phyloP scores from a whole-genome alignment of 2,888 invertebrate species.

The Esperia sulphurella region DNA sequence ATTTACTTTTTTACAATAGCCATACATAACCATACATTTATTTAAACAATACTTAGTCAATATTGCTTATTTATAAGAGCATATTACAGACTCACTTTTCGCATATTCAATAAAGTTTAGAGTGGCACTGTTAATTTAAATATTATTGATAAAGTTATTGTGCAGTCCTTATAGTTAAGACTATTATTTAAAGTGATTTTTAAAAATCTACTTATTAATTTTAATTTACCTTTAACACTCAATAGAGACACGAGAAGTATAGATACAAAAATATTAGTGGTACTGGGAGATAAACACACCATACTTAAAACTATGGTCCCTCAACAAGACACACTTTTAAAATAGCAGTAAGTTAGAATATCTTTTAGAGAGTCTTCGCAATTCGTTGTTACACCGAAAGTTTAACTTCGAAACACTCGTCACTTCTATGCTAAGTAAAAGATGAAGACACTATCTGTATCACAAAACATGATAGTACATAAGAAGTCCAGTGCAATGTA shows the following conservation, averaged over 20 bases:
- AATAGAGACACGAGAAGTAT: conserved; percentile 45
- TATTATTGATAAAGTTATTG: conserved; percentile 53
- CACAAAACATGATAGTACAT: conserved; percentile 27
- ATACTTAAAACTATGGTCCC: conserved; percentile 64
- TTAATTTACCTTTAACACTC: conserved; percentile 33
- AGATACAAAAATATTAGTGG: conserved; percentile 45
- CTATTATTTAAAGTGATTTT: conserved; percentile 43
- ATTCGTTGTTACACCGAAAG: conserved; percentile 48
- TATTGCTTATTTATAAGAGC: conserved; percentile 52
- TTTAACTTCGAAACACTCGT: conserved; percentile 19
- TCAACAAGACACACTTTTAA: conserved; percentile 56
- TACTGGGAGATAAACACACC: conserved; percentile 49
- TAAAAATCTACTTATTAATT: conserved; percentile 31
- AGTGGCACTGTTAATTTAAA: conserved; percentile 68
- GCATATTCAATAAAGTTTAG: conserved; percentile 44
- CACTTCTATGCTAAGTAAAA: conserved; percentile 14
- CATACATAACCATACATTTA: conserved; percentile 9
- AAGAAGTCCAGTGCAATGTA: conserved; percentile 40
- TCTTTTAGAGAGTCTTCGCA: conserved; percentile 38
- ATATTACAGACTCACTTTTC: conserved; percentile 33
- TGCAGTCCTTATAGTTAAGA: conserved; percentile 51
- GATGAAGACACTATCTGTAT: conserved; percentile 26
- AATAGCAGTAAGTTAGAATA: conserved; percentile 29
- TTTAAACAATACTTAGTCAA: conserved; percentile 28
- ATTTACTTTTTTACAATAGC: conserved; percentile 17